Evolutionary conservation across 2,797 vertebrate species (phyloP).

Genomic region (Allenopithecus nigroviridis): DNA sequence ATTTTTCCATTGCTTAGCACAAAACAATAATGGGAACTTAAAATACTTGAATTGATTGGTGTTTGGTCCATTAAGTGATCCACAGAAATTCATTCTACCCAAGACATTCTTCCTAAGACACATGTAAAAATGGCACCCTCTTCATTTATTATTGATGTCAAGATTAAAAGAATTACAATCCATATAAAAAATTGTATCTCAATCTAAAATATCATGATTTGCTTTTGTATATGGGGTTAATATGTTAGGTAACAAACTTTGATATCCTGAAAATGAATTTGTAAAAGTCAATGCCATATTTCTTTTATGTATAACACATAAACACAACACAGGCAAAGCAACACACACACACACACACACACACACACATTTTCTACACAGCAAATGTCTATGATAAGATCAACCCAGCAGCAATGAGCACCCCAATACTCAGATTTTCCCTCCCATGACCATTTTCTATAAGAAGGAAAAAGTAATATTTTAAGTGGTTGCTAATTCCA

Average conservation of each 20-base stretch:
- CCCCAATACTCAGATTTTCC: background rate
- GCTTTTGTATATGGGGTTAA: background rate
- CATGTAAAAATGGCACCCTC: background rate
- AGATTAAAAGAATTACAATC: slow-evolving; percentile 6
- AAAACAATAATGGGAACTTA: background rate
- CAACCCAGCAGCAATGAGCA: background rate
- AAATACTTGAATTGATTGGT: background rate
- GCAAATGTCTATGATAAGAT: background rate
- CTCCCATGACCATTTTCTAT: background rate
- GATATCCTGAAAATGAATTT: background rate
- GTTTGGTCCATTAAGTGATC: background rate
- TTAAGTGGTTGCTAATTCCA: slow-evolving; percentile 21
- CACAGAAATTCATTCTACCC: background rate
- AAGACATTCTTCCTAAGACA: background rate
- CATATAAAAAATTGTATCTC: background rate
- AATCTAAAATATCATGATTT: background rate
- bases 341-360: background rate
- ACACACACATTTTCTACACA: background rate
- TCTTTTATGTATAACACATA: background rate
- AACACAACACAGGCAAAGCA: background rate
- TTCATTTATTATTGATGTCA: slow-evolving; percentile 29
- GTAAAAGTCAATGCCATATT: background rate
- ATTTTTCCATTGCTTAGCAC: background rate
- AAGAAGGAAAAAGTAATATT: background rate
- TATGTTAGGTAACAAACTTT: background rate